Percentiles rank a stretch among this genome's conserved stretches.
These are phyloP conservation scores for Premnoplex brunnescens DNA, from an alignment of 2,797 vertebrate genomes.

Conservation along the genomic window DNA sequence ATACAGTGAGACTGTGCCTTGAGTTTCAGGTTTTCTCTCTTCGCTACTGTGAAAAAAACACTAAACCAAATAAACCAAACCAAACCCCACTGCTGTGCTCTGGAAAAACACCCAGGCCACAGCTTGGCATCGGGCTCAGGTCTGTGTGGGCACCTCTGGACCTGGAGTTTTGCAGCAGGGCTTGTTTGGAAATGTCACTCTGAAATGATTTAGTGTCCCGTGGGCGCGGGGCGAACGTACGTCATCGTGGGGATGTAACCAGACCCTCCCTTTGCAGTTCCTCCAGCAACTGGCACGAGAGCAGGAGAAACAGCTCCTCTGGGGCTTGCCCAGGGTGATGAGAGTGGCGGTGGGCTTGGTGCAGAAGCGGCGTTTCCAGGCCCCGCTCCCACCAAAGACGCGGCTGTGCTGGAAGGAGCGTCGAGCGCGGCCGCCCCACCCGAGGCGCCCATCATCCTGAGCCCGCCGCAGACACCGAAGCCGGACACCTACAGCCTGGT, in stretches of 20 bases:
- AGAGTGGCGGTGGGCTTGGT: constrained; percentile 62
- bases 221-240: rapidly evolving
- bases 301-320: constrained; percentile 20
- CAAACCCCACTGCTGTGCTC: neutral
- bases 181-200: neutral
- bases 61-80: neutral
- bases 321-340: constrained; percentile 78
- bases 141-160: neutral
- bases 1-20: rapidly evolving
- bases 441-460: constrained; percentile 94
- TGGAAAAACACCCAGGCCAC: neutral
- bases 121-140: neutral
- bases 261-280: constrained; percentile 67
- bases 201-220: neutral
- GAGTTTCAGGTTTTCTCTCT: neutral
- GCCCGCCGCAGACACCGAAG: constrained; percentile 90
- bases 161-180: neutral
- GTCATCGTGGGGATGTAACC: neutral
- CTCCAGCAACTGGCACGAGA: constrained; percentile 56
- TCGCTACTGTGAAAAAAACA: neutral
- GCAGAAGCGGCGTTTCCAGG: neutral
- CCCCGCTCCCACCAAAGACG: neutral
- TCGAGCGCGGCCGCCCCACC: constrained; percentile 74
- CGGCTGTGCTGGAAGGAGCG: constrained; percentile 50
- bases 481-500: constrained; percentile 88